Evolutionary conservation across 2,888 invertebrate species (phyloP).

Genomic region (Hecatera dysodea): DNA sequence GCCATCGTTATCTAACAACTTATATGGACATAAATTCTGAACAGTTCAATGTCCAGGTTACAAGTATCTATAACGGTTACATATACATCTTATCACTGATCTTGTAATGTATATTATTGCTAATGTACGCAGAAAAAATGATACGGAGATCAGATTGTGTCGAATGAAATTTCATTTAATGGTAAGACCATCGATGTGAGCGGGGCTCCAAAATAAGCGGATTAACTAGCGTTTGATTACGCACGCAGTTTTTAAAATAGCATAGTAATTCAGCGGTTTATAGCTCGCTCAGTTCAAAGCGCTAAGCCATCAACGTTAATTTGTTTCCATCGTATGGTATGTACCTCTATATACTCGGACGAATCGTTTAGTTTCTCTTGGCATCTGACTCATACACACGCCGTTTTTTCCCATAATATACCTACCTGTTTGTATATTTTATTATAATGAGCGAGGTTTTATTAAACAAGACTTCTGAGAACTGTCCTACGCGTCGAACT

Average conservation of each 20-base stretch:
- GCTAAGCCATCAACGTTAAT: constrained; percentile 42
- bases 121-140: constrained; percentile 64
- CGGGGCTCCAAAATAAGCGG: constrained; percentile 20
- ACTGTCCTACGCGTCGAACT: constrained; percentile 71
- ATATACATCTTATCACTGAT: constrained; percentile 58
- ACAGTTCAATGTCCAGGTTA: constrained; percentile 58
- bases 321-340: constrained; percentile 44
- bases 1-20: constrained; percentile 51
- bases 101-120: constrained; percentile 53
- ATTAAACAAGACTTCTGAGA: constrained; percentile 74
- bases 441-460: constrained; percentile 70
- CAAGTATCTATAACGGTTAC: constrained; percentile 61
- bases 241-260: constrained; percentile 32
- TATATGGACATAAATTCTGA: constrained; percentile 44
- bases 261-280: constrained; percentile 27
- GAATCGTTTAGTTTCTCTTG: constrained; percentile 62
- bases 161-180: constrained; percentile 72
- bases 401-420: constrained; percentile 61
- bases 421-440: constrained; percentile 59
- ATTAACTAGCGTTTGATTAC: constrained; percentile 18
- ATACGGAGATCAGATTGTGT: constrained; percentile 69
- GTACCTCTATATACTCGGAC: constrained; percentile 18
- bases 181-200: constrained; percentile 27
- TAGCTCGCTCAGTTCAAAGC: constrained; percentile 31
- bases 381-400: constrained; percentile 70